Conservation (phyloP, 2,113 vertebrate genomes). For the Merops nubicus region DNA sequence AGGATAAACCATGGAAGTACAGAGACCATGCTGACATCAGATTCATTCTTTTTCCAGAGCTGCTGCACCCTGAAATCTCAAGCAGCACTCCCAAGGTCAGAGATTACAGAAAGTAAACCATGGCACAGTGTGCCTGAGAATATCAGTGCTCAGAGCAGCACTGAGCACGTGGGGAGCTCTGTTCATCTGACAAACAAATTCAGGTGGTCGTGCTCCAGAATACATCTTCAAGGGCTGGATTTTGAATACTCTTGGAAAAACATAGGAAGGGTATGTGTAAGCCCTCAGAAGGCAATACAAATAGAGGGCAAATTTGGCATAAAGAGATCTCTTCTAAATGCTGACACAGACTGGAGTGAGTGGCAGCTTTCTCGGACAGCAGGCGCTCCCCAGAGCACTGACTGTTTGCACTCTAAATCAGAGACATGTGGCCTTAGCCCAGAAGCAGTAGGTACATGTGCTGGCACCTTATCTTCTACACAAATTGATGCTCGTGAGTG, state of each 20-base stretch:
- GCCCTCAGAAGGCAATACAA: neutral
- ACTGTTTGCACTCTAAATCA: neutral
- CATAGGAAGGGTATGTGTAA: neutral
- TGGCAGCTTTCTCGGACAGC: neutral
- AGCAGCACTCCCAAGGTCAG: neutral
- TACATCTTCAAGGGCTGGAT: constrained; percentile 40
- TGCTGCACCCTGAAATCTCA: neutral
- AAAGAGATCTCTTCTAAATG: neutral
- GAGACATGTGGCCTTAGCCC: neutral
- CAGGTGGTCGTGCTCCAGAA: constrained; percentile 50
- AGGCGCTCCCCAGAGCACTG: neutral
- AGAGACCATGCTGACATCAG: neutral
- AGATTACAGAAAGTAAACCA: constrained; percentile 5
- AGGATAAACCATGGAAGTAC: neutral
- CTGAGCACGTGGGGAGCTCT: neutral
- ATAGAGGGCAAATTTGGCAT: neutral
- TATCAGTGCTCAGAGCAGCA: neutral
- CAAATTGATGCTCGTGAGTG: neutral
- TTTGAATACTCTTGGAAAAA: constrained; percentile 7
- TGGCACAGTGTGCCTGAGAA: constrained; percentile 68
- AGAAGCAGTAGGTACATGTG: neutral
- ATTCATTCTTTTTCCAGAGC: neutral
- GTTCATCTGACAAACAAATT: neutral
- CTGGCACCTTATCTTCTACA: neutral
- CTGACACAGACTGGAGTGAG: neutral